Evolutionary conservation across 2,888 invertebrate genomes (phyloP).

Genomic region (Drosophila helvetica): DNA sequence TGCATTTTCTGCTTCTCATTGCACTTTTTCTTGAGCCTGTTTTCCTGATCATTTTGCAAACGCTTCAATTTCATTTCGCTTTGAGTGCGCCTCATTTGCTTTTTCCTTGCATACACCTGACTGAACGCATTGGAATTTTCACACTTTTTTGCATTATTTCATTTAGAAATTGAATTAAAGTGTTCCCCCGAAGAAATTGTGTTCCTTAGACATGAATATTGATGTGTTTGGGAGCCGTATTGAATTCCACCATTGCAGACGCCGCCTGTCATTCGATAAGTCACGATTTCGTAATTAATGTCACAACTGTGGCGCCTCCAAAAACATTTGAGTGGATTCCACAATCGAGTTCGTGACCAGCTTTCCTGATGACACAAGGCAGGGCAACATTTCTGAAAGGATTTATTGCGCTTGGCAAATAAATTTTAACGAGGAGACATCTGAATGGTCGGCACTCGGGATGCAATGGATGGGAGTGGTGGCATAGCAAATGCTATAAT

Average conservation of each 20-base stretch:
- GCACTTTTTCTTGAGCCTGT: conserved; percentile 5
- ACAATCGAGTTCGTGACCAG: conserved; percentile 48
- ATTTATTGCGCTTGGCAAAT: conserved; percentile 19
- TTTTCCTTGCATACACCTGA: conserved; percentile 24
- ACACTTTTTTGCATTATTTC: conserved; percentile 23
- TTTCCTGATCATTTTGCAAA: conserved; percentile 13
- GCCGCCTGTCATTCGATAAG: conserved; percentile 36
- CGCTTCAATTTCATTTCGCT: neutral
- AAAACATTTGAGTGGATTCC: conserved; percentile 34
- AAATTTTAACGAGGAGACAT: conserved; percentile 20
- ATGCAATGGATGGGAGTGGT: neutral
- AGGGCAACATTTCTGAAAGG: conserved; percentile 5
- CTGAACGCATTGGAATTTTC: conserved; percentile 5
- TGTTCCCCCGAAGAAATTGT: neutral
- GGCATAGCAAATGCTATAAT: neutral
- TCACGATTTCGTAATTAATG: conserved; percentile 49
- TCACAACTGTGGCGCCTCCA: conserved; percentile 25
- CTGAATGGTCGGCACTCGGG: neutral
- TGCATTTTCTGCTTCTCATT: conserved; percentile 3
- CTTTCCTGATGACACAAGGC: conserved; percentile 25
- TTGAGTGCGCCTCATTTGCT: conserved; percentile 28
- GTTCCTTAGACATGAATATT: conserved; percentile 7
- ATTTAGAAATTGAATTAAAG: conserved; percentile 36
- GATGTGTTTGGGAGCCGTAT: conserved; percentile 21
- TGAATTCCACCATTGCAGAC: conserved; percentile 15